Percentiles rank a stretch among this genome's conserved stretches.
Conservation (phyloP, 2,888 invertebrate species). For the Drosophila bunnanda region DNA sequence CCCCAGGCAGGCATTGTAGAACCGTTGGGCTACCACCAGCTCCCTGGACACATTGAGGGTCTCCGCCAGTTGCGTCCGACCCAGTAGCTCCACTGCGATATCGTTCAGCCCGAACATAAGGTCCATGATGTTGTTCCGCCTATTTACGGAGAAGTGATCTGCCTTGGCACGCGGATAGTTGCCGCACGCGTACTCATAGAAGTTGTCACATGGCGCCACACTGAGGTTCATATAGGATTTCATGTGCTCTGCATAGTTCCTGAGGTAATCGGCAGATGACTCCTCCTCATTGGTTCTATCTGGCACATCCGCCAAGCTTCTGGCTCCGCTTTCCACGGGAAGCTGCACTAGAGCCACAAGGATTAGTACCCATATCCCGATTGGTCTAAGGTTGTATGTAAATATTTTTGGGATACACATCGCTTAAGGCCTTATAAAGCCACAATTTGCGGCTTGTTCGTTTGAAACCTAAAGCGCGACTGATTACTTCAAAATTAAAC, state of each 20-base stretch:
- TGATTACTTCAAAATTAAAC: not conserved
- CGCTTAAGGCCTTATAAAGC: not conserved
- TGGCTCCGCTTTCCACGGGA: not conserved
- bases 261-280: slow-evolving; percentile 44
- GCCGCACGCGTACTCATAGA: slow-evolving; percentile 82
- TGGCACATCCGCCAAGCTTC: not conserved
- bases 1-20: slow-evolving; percentile 70
- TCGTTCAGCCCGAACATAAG: slow-evolving; percentile 65
- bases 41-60: slow-evolving; percentile 67
- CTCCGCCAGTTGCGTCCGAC: slow-evolving; percentile 46
- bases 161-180: slow-evolving; percentile 74
- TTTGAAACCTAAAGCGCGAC: not conserved
- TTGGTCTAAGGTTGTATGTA: too few species aligned
- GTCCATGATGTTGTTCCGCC: slow-evolving; percentile 76
- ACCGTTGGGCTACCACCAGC: slow-evolving; percentile 69
- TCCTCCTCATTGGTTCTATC: not conserved
- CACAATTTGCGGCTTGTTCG: not conserved
- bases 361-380: not conserved
- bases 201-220: slow-evolving; percentile 80
- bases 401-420: not conserved
- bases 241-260: slow-evolving; percentile 73
- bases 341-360: not conserved
- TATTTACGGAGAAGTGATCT: slow-evolving; percentile 58
- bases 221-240: slow-evolving; percentile 78
- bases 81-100: slow-evolving; percentile 57